Conservation (phyloP, 2,888 invertebrate species). For the Perdita meconis region DNA sequence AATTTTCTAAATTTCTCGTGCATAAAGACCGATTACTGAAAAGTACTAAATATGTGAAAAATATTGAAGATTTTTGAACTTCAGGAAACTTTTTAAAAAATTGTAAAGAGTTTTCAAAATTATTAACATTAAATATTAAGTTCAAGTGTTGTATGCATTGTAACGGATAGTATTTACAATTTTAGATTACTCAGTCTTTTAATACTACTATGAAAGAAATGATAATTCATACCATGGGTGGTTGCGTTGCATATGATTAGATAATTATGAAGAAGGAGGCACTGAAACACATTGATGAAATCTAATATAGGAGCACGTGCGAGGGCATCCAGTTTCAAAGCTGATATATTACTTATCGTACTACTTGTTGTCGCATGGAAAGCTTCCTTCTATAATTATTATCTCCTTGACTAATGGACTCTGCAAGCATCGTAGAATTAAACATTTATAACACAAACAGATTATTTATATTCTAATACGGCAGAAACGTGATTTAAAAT, state of each 20-base stretch:
- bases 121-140: too few species aligned
- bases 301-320: conserved; percentile 15
- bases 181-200: not conserved
- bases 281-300: conserved; percentile 1
- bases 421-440: not conserved
- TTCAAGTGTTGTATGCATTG: too few species aligned
- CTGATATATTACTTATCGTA: conserved; percentile 27
- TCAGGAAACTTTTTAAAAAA: too few species aligned
- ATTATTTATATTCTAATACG: too few species aligned
- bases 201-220: not conserved
- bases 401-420: not conserved
- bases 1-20: too few species aligned
- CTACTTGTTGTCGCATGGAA: not conserved
- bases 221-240: conserved; percentile 21
- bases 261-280: not conserved
- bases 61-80: too few species aligned
- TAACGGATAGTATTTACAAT: too few species aligned
- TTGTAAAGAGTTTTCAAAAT: too few species aligned
- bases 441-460: not conserved
- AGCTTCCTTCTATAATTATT: not conserved
- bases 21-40: too few species aligned
- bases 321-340: conserved; percentile 8
- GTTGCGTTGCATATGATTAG: not conserved
- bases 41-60: too few species aligned
- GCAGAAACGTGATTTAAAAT: too few species aligned